A percentile compares a stretch with the other conserved stretches of the same genome.
These are phyloP conservation scores for Papilio gigon DNA, from an alignment of 2,888 invertebrate species.

Conservation along the genomic window DNA sequence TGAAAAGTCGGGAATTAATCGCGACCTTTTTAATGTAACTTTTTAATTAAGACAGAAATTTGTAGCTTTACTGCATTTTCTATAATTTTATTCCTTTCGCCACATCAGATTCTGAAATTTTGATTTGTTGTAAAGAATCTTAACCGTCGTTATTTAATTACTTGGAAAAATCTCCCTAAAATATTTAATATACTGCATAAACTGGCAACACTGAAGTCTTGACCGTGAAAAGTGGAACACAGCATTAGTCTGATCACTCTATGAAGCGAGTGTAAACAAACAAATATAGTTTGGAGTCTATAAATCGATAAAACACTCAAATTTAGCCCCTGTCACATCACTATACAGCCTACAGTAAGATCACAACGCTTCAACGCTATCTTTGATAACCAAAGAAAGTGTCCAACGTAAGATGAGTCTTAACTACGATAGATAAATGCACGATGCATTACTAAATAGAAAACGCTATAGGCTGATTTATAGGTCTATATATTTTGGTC, in stretches of 20 bases:
- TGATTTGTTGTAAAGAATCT: too few relatives aligned
- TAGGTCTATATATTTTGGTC: conserved; percentile 43
- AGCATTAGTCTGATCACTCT: conserved; percentile 55
- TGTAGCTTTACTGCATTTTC: too few relatives aligned
- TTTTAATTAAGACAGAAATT: too few relatives aligned
- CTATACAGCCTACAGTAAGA: conserved; percentile 24
- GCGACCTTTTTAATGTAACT: too few relatives aligned
- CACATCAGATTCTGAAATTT: too few relatives aligned
- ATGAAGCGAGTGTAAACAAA: conserved; percentile 54
- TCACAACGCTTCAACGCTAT: neutral
- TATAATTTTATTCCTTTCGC: too few relatives aligned
- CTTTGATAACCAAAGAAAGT: conserved; percentile 27
- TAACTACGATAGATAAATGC: conserved; percentile 15
- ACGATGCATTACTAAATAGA: neutral
- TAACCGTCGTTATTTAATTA: too few relatives aligned
- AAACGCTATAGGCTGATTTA: conserved; percentile 1
- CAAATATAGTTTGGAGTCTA: conserved; percentile 41
- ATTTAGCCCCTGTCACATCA: conserved; percentile 47
- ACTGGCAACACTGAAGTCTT: conserved; percentile 68
- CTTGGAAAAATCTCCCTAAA: conserved; percentile 43
- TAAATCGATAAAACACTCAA: conserved; percentile 43
- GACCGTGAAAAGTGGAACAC: conserved; percentile 78
- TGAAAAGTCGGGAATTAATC: too few relatives aligned
- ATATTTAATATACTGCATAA: conserved; percentile 44
- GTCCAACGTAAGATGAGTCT: conserved; percentile 49